A percentile compares a stretch with the other conserved stretches of the same genome.
These are phyloP conservation scores for Petromus typicus DNA, from an alignment of 2,113 vertebrate species.

Conservation along the genomic window DNA sequence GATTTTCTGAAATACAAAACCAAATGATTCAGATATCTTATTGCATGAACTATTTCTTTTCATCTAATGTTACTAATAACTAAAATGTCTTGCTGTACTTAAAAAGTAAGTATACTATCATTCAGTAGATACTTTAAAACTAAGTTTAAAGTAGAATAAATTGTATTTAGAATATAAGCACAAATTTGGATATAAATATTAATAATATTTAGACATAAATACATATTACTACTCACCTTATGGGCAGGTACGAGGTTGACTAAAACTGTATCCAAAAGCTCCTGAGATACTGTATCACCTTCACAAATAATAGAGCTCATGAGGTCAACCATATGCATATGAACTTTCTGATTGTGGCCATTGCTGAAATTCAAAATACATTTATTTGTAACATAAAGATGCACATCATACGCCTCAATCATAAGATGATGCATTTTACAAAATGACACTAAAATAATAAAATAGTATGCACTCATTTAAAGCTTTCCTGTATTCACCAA, in stretches of 20 bases:
- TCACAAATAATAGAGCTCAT: constrained; percentile 99
- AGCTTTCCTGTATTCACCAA: neutral
- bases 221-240: constrained; percentile 90
- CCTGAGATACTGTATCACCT: constrained; percentile 98
- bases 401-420: neutral
- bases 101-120: constrained; percentile 48
- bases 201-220: neutral
- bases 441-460: neutral
- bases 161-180: constrained; percentile 17
- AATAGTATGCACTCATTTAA: constrained; percentile 23
- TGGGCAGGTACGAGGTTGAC: constrained; percentile 98
- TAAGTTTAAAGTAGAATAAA: constrained; percentile 22
- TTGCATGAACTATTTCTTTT: neutral
- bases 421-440: constrained; percentile 15
- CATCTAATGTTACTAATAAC: neutral
- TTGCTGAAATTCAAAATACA: constrained; percentile 91
- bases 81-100: neutral
- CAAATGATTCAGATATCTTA: constrained; percentile 27
- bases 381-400: constrained; percentile 47
- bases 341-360: constrained; percentile 99
- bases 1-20: constrained; percentile 1
- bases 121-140: neutral
- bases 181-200: neutral
- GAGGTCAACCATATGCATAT: constrained; percentile 99
- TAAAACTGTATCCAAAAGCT: constrained; percentile 97